Percentiles rank a stretch among this genome's conserved stretches.
These are phyloP conservation scores for Protodeltote pygarga DNA, from an alignment of 2,888 invertebrate species.

Conservation along the genomic window DNA sequence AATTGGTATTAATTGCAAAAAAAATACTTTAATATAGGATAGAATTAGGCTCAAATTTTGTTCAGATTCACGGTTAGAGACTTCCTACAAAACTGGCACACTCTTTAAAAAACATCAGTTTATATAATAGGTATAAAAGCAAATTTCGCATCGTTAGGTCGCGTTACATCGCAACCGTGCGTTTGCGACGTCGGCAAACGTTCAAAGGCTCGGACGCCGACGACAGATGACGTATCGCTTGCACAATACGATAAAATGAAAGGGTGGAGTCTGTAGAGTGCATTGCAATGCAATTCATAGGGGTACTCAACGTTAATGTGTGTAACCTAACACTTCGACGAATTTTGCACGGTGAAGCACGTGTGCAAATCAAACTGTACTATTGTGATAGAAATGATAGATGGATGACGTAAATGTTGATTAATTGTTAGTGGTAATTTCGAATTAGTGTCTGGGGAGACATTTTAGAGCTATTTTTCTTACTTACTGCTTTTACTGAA, in stretches of 20 bases:
- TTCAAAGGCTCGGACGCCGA: slow-evolving; percentile 72
- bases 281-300: slow-evolving; percentile 83
- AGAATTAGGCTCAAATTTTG: no score
- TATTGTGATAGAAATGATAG: slow-evolving; percentile 57
- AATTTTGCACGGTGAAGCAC: slow-evolving; percentile 67
- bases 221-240: slow-evolving; percentile 82
- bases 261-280: slow-evolving; percentile 83
- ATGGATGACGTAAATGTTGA: slow-evolving; percentile 38
- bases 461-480: slow-evolving; percentile 5
- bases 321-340: slow-evolving; percentile 75
- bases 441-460: slow-evolving; percentile 21
- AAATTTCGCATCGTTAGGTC: slow-evolving; percentile 44
- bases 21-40: no score
- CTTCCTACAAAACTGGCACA: no score
- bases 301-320: slow-evolving; percentile 76
- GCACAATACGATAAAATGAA: slow-evolving; percentile 78
- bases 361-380: slow-evolving; percentile 64
- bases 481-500: no score
- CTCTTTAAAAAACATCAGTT: no score
- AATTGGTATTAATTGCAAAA: no score
- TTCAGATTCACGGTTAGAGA: no score
- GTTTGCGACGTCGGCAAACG: slow-evolving; percentile 67
- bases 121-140: slow-evolving; percentile 37
- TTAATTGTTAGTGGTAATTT: slow-evolving; percentile 29
- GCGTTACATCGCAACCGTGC: slow-evolving; percentile 39